phyloP scores from a whole-genome alignment of 2,888 invertebrate species.

The Lasioglossum calceatum region DNA sequence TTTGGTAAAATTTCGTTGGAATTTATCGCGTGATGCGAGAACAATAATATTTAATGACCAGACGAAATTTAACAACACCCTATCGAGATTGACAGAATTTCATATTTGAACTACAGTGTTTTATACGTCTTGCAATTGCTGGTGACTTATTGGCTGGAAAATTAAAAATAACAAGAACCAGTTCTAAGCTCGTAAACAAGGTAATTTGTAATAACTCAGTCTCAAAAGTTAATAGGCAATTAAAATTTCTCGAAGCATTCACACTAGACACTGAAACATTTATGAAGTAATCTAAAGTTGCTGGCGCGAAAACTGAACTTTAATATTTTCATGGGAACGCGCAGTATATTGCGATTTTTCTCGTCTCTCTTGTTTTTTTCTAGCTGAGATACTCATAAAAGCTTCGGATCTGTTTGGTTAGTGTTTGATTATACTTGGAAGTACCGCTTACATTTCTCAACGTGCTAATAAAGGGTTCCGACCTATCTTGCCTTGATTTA shows the following conservation, averaged over 20 bases:
- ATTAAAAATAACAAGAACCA: background rate
- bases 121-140: background rate
- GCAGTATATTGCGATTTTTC: conserved; percentile 4
- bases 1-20: background rate
- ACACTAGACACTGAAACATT: conserved; percentile 2
- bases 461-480: background rate
- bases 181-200: background rate
- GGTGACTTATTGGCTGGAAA: background rate
- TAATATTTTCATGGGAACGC: background rate
- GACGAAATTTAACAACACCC: background rate
- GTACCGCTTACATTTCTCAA: background rate
- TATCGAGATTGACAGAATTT: background rate
- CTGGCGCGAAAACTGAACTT: background rate
- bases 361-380: background rate
- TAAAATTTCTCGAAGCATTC: conserved; percentile 6
- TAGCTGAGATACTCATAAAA: background rate
- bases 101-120: background rate
- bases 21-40: background rate
- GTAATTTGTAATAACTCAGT: background rate
- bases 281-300: conserved; percentile 7
- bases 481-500: background rate
- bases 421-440: background rate
- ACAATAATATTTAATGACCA: background rate
- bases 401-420: background rate
- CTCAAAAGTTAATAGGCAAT: background rate